Conservation (phyloP, 1,140 invertebrate genomes). For the Alviniconcha marisindica region DNA sequence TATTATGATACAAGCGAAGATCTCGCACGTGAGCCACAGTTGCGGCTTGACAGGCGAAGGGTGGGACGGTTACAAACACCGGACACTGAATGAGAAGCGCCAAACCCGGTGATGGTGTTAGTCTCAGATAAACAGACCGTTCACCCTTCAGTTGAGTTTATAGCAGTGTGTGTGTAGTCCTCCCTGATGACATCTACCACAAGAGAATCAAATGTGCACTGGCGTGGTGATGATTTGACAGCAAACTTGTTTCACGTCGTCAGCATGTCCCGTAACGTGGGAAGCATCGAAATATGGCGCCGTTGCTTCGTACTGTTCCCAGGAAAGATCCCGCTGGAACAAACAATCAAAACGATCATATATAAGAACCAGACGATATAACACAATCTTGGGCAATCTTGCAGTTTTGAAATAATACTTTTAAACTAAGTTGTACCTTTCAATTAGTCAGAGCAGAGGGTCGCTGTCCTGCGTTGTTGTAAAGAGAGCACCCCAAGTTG, state of each 20-base stretch:
- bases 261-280: not conserved
- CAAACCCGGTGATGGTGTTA: too few relatives aligned
- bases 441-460: not conserved
- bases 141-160: slow-evolving; percentile 29
- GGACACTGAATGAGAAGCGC: slow-evolving; percentile 1
- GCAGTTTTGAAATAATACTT: too few relatives aligned
- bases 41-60: slow-evolving; percentile 24
- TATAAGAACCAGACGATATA: too few relatives aligned
- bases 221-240: not conserved
- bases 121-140: slow-evolving; percentile 15
- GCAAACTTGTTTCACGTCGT: not conserved
- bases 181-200: not conserved
- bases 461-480: not conserved
- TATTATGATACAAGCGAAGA: slow-evolving; percentile 61
- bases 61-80: not conserved
- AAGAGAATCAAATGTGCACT: too few relatives aligned
- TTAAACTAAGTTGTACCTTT: too few relatives aligned
- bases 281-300: slow-evolving; percentile 38
- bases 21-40: slow-evolving; percentile 37
- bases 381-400: too few relatives aligned
- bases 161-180: not conserved
- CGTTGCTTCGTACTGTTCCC: slow-evolving; percentile 7
- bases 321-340: slow-evolving; percentile 38
- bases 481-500: slow-evolving; percentile 30
- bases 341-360: not conserved